Evolutionary conservation across 2,888 invertebrate genomes (phyloP).

Genomic region (Fabriciana adippe): DNA sequence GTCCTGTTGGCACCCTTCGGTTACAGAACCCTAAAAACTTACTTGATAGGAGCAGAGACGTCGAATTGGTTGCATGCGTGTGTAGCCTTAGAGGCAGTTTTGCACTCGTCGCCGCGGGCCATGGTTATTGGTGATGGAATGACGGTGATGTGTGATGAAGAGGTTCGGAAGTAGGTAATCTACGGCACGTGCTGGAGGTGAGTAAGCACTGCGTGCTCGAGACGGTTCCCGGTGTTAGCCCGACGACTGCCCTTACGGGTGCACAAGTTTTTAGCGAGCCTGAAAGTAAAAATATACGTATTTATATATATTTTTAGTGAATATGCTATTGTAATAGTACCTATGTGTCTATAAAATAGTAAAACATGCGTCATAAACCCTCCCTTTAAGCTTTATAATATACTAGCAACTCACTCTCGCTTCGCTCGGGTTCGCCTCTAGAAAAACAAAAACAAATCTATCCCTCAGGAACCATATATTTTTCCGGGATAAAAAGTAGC

Average conservation of each 20-base stretch:
- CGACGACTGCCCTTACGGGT: slow-evolving; percentile 92
- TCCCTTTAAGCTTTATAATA: too few species aligned
- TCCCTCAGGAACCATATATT: too few species aligned
- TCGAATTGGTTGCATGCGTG: slow-evolving; percentile 71
- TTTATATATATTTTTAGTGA: neutral
- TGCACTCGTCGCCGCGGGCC: slow-evolving; percentile 80
- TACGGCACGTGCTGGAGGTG: slow-evolving; percentile 94
- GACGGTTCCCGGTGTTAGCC: slow-evolving; percentile 91
- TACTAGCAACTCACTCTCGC: too few species aligned
- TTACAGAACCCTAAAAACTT: slow-evolving; percentile 45
- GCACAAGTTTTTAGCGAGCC: slow-evolving; percentile 91
- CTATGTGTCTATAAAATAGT: too few species aligned
- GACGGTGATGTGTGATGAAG: slow-evolving; percentile 57
- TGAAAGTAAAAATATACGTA: slow-evolving; percentile 61
- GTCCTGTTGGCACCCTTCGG: too few species aligned
- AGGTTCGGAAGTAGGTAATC: slow-evolving; percentile 52
- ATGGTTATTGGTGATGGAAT: slow-evolving; percentile 56
- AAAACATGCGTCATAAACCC: too few species aligned
- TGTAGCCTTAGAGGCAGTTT: slow-evolving; percentile 71
- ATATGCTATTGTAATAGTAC: too few species aligned
- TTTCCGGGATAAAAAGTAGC: too few species aligned
- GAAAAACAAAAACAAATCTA: too few species aligned
- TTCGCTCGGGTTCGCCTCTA: too few species aligned
- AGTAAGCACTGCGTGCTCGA: slow-evolving; percentile 92
- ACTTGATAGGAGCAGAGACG: slow-evolving; percentile 68